Percentiles rank a stretch among this genome's conserved stretches.
These are phyloP conservation scores for Bufo gargarizans DNA, from an alignment of 2,113 vertebrate species.

Conservation along the genomic window DNA sequence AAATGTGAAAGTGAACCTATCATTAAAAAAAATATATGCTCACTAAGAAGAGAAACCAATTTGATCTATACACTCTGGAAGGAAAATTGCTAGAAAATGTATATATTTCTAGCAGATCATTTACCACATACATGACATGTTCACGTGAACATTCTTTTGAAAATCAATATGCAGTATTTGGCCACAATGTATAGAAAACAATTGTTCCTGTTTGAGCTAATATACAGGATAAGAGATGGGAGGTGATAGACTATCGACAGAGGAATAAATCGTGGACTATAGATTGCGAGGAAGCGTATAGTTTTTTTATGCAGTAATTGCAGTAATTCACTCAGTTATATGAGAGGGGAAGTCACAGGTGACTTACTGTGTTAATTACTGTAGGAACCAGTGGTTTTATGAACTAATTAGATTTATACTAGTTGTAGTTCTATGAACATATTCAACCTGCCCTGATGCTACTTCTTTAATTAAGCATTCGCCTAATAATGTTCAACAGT, in stretches of 20 bases:
- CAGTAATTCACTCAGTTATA: constrained; percentile 10
- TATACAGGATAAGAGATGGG: constrained; percentile 15
- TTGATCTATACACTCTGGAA: constrained; percentile 24
- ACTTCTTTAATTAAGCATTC: constrained; percentile 36
- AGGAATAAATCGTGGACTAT: neutral
- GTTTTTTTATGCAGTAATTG: neutral
- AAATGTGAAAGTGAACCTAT: constrained; percentile 38
- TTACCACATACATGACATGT: constrained; percentile 18
- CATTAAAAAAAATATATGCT: constrained; percentile 25
- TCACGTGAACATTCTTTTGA: constrained; percentile 28
- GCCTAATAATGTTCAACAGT: constrained; percentile 31
- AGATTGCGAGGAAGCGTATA: neutral
- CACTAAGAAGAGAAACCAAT: constrained; percentile 44
- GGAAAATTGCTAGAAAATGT: constrained; percentile 22
- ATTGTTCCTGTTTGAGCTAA: neutral
- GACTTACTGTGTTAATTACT: constrained; percentile 38
- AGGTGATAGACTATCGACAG: neutral
- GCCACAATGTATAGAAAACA: neutral
- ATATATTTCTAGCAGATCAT: constrained; percentile 35
- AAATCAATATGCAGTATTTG: neutral
- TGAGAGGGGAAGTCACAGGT: constrained; percentile 12
- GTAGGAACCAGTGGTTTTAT: constrained; percentile 37
- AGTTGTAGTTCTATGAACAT: constrained; percentile 18
- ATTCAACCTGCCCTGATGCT: constrained; percentile 32
- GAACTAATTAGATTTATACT: constrained; percentile 47